These are phyloP conservation scores for Thymelicus acteon DNA, from an alignment of 2,888 invertebrate species.

Conservation along the genomic window DNA sequence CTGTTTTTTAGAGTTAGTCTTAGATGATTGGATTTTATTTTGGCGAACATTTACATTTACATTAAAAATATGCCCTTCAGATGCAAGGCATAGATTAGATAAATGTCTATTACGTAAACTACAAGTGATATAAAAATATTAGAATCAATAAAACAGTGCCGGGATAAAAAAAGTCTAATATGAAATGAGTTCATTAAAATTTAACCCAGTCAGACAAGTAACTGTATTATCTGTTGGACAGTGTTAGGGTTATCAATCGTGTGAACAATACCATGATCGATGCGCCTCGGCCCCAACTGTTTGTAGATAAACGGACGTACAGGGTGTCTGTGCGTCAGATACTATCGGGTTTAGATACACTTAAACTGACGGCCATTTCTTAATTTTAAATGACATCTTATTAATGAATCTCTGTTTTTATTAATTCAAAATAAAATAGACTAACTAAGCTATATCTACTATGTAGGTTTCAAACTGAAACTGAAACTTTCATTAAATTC, in stretches of 20 bases:
- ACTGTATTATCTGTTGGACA: constrained; percentile 54
- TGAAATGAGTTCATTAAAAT: constrained; percentile 47
- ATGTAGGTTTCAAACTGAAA: no score
- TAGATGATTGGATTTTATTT: no score
- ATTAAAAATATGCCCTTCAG: no score
- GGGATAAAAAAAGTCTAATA: constrained; percentile 1
- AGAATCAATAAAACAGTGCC: constrained; percentile 1
- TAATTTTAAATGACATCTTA: constrained; percentile 10
- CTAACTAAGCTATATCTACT: no score
- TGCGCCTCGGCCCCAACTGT: constrained; percentile 49
- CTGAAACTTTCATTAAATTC: no score
- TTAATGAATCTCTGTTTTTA: neutral
- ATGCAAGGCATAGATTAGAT: no score
- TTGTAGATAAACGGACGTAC: constrained; percentile 44
- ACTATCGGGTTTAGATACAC: constrained; percentile 21
- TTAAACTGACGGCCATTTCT: constrained; percentile 30
- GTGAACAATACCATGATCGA: constrained; percentile 79
- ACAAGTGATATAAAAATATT: no score
- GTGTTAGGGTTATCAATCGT: constrained; percentile 71
- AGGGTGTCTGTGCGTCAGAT: constrained; percentile 28
- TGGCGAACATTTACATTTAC: no score
- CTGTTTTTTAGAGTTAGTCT: neutral
- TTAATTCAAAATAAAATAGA: neutral
- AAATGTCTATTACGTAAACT: no score
- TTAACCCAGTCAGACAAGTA: constrained; percentile 40